Evolutionary conservation across 2,888 invertebrate species (phyloP).

Genomic region (Pandemis corylana): DNA sequence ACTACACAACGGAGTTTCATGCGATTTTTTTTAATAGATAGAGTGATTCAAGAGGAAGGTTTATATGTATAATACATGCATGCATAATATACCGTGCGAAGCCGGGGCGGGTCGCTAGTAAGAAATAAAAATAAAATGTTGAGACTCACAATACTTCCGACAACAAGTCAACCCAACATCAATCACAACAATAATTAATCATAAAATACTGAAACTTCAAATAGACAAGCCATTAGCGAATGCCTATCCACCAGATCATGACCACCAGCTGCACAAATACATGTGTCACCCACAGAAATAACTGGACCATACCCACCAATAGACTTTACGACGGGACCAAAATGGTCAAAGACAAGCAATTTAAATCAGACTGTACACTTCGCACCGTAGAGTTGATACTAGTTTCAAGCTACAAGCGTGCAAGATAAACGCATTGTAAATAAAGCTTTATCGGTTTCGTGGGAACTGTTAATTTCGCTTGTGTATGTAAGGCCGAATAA

Average conservation of each 20-base stretch:
- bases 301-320: slow-evolving; percentile 51
- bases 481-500: slow-evolving; percentile 28
- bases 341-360: slow-evolving; percentile 53
- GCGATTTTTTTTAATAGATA: no score
- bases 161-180: slow-evolving; percentile 14
- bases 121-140: no score
- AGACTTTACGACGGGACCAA: slow-evolving; percentile 63
- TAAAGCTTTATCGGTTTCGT: slow-evolving; percentile 35
- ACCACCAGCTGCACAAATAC: slow-evolving; percentile 61
- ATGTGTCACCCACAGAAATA: slow-evolving; percentile 67
- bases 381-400: slow-evolving; percentile 37
- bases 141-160: background rate
- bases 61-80: no score
- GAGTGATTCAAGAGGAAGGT: no score
- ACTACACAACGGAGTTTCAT: no score
- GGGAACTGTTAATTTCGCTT: slow-evolving; percentile 39
- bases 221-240: slow-evolving; percentile 53
- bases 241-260: slow-evolving; percentile 64
- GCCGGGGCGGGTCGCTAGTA: no score
- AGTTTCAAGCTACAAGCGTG: background rate
- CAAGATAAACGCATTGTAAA: slow-evolving; percentile 39
- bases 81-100: no score
- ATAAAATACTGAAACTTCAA: slow-evolving; percentile 49
- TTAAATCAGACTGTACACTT: slow-evolving; percentile 38
- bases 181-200: slow-evolving; percentile 43